A percentile compares a stretch with the other conserved stretches of the same genome.
Evolutionary conservation across 2,888 invertebrate genomes (phyloP).

Genomic region (Chymomyza fuscimana): DNA sequence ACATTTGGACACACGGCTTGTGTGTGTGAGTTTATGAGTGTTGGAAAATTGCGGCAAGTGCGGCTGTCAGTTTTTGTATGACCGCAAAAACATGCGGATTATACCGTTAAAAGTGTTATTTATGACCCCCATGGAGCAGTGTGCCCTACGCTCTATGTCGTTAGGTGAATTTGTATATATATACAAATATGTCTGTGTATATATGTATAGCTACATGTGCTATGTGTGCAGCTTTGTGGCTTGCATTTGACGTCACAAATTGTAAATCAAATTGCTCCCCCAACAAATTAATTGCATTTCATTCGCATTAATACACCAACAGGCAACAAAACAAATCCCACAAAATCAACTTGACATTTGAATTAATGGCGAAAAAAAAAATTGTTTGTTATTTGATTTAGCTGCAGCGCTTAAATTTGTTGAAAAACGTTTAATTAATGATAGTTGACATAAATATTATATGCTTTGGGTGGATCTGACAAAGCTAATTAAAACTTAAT

Average conservation of each 20-base stretch:
- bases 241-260: constrained; percentile 27
- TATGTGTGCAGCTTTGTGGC: constrained; percentile 7
- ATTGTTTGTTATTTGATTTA: not conserved
- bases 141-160: not conserved
- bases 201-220: constrained; percentile 3
- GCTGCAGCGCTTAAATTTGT: not conserved
- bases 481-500: constrained; percentile 33
- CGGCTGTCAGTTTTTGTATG: constrained; percentile 38
- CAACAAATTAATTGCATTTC: constrained; percentile 58
- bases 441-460: constrained; percentile 22
- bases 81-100: constrained; percentile 30
- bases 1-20: not conserved
- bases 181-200: not conserved
- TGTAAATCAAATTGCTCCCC: constrained; percentile 50
- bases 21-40: constrained; percentile 7
- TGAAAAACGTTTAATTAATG: constrained; percentile 27
- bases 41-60: constrained; percentile 47
- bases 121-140: constrained; percentile 16
- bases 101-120: constrained; percentile 34
- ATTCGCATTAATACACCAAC: constrained; percentile 25
- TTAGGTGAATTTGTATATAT: not conserved
- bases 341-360: constrained; percentile 30
- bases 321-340: constrained; percentile 16
- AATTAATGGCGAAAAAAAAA: constrained; percentile 18
- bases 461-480: constrained; percentile 25